Conservation (phyloP, 1,140 invertebrate species). For the Marisa cornuarietis region DNA sequence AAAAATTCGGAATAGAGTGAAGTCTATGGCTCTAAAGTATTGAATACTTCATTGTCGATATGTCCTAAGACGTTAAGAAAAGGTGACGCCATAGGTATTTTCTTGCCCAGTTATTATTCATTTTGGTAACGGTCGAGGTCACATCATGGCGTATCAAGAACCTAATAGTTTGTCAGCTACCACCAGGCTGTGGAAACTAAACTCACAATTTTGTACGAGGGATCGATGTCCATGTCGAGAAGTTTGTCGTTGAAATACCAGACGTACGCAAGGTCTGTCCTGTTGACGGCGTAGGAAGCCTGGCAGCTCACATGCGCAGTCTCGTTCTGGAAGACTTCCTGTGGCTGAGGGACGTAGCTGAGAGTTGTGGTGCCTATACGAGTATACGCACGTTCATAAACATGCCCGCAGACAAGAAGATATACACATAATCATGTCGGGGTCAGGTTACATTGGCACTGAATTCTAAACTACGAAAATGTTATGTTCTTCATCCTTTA, state of each 20-base stretch:
- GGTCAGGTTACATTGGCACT: too few relatives aligned
- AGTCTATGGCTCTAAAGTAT: too few relatives aligned
- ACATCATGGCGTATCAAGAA: neutral
- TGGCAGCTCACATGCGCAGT: constrained; percentile 48
- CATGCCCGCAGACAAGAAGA: constrained; percentile 5
- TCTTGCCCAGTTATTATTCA: too few relatives aligned
- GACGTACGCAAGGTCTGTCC: constrained; percentile 42
- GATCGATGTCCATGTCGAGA: constrained; percentile 39
- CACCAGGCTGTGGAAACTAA: neutral
- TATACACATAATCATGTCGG: neutral
- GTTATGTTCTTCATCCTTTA: too few relatives aligned
- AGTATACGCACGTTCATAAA: neutral
- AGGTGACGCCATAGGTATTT: too few relatives aligned
- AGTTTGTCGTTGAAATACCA: constrained; percentile 48
- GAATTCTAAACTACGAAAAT: too few relatives aligned
- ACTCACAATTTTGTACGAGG: constrained; percentile 38
- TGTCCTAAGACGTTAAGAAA: too few relatives aligned
- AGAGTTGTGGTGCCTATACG: constrained; percentile 28
- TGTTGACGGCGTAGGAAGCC: constrained; percentile 32
- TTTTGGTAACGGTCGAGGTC: too few relatives aligned
- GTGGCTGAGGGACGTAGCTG: constrained; percentile 12
- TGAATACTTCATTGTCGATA: too few relatives aligned
- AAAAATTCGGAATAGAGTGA: too few relatives aligned
- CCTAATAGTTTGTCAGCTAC: neutral
- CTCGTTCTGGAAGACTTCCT: constrained; percentile 30